Base-by-base conservation (phyloP, 2,113 vertebrate species). In the Entelurus aequoreus region DNA sequence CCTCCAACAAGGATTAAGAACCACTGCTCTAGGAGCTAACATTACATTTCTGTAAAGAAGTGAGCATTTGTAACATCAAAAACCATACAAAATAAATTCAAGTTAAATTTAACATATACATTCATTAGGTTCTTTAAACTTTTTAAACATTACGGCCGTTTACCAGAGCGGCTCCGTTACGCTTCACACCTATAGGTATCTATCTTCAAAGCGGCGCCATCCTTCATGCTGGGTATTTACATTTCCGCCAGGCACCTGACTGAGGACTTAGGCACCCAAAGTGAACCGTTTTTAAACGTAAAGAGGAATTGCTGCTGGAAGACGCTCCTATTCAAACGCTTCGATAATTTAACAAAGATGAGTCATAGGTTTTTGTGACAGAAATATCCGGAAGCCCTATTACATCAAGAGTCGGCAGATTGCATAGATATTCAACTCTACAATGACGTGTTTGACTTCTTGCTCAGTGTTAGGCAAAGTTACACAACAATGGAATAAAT, bases 391-490 rank as follows among this genome's bases (percentile, higher is more conserved):
- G 42, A 46, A 46, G 11, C 11, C 42, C n/a, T 19, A 28, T 35
- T 5, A 57, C 19, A 16, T 42, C 1, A 42, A 42, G 40, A 42
- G 7, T 42, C 51, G 62, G 48, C 46, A 55, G 36, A 49, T 80
- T 78, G 77, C 79, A 82, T 75, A 82, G 75, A 71, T 62, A 62
- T 68, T 75, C 42, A 67, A 48, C 55, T 72, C 65, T 66, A 40
- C 36, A 68, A 54, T 68, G n/a, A 16, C 6, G 52, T n/a, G 8
- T 67, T 35, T 6, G 35, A 47, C 40, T 54, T 9, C 12, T 9
- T 63, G 66, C 60, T 42, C 49, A 40, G 8, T 55, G 8, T 9
- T 57, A 8, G n/a, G 35, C 48, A 46, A 28, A 15, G 48, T 40
- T 50, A 11, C 42, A 46, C 28, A 28, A 28, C 28, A 61, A 67